These are phyloP conservation scores for Unio pictorum DNA, from an alignment of 2,888 invertebrate species.

Conservation along the genomic window DNA sequence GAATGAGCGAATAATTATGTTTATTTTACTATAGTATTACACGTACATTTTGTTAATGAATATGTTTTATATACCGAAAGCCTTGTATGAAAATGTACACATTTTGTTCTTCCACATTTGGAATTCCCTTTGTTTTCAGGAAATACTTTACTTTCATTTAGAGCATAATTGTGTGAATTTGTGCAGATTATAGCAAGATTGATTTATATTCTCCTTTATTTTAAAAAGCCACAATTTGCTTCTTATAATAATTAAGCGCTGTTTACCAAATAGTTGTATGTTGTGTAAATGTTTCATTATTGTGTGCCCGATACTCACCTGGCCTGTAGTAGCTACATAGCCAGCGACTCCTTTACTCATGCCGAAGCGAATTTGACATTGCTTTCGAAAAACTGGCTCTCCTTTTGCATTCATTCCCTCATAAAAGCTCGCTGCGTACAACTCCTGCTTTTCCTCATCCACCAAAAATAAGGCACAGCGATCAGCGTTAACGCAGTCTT, in stretches of 20 bases:
- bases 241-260: background rate
- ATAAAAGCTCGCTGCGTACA: slow-evolving; percentile 57
- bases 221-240: background rate
- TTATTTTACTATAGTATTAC: too few species aligned
- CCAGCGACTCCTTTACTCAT: slow-evolving; percentile 56
- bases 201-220: background rate
- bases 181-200: too few species aligned
- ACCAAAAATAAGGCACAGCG: slow-evolving; percentile 56
- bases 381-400: slow-evolving; percentile 44
- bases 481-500: slow-evolving; percentile 57
- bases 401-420: slow-evolving; percentile 45
- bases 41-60: too few species aligned
- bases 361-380: slow-evolving; percentile 47
- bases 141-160: too few species aligned
- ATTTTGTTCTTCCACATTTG: too few species aligned
- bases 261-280: background rate
- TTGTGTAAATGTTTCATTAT: background rate
- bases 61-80: too few species aligned
- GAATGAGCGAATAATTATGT: too few species aligned
- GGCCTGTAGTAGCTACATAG: slow-evolving; percentile 51
- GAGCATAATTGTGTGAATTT: too few species aligned
- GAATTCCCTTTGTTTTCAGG: too few species aligned
- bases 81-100: too few species aligned
- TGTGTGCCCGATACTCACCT: slow-evolving; percentile 21
- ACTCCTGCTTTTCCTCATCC: slow-evolving; percentile 47